Conservation (phyloP, 2,888 invertebrate species). For the Macrosiphum euphorbiae region DNA sequence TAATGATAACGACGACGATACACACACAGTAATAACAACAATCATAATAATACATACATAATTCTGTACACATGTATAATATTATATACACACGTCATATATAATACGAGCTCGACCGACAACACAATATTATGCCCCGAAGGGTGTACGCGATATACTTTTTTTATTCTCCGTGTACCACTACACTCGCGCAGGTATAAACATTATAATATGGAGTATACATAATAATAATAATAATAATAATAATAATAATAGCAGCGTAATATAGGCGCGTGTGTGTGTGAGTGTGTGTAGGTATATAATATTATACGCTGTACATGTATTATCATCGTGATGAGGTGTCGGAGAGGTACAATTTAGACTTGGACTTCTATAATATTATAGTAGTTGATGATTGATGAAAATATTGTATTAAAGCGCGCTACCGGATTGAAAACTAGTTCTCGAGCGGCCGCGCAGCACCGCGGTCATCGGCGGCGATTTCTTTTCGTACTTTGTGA, state of each 20-base stretch:
- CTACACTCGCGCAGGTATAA: no score
- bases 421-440: constrained; percentile 54
- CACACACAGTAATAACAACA: constrained; percentile 15
- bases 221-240: constrained; percentile 2
- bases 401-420: constrained; percentile 13
- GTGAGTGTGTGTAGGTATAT: neutral
- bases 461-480: neutral
- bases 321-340: neutral
- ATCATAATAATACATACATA: constrained; percentile 9
- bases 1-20: constrained; percentile 40
- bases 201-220: neutral
- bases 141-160: constrained; percentile 33
- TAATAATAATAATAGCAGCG: neutral
- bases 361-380: neutral
- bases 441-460: neutral
- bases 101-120: neutral
- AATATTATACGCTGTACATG: neutral
- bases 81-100: neutral
- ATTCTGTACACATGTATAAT: neutral
- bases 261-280: neutral
- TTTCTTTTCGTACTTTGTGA: constrained; percentile 10
- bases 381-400: constrained; percentile 40
- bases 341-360: neutral
- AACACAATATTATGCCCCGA: constrained; percentile 8
- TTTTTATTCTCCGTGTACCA: neutral